Evolutionary conservation across 2,888 invertebrate species (phyloP), one percentile per base, ranked within the genome.

Genomic region (Selenia dentaria): DNA sequence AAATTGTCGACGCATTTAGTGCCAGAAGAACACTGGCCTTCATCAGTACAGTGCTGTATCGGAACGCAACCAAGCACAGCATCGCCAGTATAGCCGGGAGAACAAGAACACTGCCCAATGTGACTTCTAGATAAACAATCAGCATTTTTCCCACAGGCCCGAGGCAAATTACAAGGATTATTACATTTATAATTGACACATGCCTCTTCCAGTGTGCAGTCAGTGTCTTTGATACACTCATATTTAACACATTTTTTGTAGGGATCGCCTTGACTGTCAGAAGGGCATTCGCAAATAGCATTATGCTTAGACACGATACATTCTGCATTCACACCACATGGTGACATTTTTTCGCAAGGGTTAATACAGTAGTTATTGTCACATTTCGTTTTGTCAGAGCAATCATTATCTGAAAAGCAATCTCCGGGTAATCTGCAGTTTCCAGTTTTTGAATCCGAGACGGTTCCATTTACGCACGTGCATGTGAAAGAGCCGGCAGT

Each of bases 401-500:
- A 97, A 62, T 97, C 96, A 1, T 92, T 84, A 68, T 97, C 95
- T 1, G 94, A 92, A 54, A 94, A 92, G 65, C 97, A 97, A 72
- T 96, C 96, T 33, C 96, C 97, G 0, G 97, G 96, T 73, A 94
- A 93, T 56, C 94, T 93, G 67, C 97, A 97, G 20, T 95, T 96
- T 0, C 92, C 92, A 42, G 92, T 91, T 39, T 52, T 85, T 4
- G 94, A 93, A 86, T 97, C 97, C 14, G 96, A 95, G 37, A 97
- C 93, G 12, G 96, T 91, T 40, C 96, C 96, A 64, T 95, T 94
- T 0, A 94, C 92, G 67, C 97, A 98, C 26, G 91, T 84, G 62
- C 98, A 98, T 9, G 89, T 87, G 73, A 93, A 97, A 10, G 95
- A 94, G 13, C 98, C 97, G 13, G 94, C 94, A 22, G 91, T 92